These are phyloP conservation scores for Triplophysa rosa DNA, from an alignment of 2,113 vertebrate genomes.

Conservation along the genomic window DNA sequence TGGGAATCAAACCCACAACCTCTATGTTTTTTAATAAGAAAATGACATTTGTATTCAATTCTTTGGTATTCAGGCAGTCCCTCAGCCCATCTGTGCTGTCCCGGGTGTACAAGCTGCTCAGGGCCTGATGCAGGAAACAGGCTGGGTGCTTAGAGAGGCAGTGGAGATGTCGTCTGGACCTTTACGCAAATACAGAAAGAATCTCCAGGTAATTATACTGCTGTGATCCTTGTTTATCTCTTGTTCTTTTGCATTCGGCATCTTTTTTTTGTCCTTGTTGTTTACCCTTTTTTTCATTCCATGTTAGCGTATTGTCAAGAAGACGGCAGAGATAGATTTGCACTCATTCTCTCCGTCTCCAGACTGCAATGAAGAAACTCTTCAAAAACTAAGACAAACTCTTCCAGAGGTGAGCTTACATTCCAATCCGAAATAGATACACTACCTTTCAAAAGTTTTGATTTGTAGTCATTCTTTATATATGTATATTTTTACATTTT, in stretches of 20 bases:
- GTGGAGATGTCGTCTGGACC: conserved; percentile 53
- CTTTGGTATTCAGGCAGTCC: conserved; percentile 50
- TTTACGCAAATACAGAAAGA: conserved; percentile 60
- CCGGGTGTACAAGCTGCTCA: conserved; percentile 42
- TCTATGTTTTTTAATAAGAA: too few species aligned
- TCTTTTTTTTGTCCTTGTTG: background rate
- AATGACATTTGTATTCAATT: background rate
- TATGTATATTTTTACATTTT: too few species aligned
- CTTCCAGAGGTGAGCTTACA: conserved; percentile 59
- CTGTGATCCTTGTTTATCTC: background rate
- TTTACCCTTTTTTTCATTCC: background rate
- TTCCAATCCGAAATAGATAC: background rate
- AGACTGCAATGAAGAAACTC: conserved; percentile 44
- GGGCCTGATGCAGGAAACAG: conserved; percentile 56
- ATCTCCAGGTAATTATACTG: conserved; percentile 63
- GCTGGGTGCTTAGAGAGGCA: conserved; percentile 51
- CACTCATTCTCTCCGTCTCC: conserved; percentile 47
- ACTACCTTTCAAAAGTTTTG: too few species aligned
- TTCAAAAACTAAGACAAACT: conserved; percentile 52
- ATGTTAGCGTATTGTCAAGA: conserved; percentile 58
- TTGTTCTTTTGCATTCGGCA: background rate
- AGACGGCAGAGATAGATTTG: conserved; percentile 58
- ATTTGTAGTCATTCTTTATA: too few species aligned
- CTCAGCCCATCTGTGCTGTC: conserved; percentile 32
- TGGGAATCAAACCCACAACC: too few species aligned